Evolutionary conservation across 2,113 vertebrate species (phyloP).

Genomic region (Salvator merianae): DNA sequence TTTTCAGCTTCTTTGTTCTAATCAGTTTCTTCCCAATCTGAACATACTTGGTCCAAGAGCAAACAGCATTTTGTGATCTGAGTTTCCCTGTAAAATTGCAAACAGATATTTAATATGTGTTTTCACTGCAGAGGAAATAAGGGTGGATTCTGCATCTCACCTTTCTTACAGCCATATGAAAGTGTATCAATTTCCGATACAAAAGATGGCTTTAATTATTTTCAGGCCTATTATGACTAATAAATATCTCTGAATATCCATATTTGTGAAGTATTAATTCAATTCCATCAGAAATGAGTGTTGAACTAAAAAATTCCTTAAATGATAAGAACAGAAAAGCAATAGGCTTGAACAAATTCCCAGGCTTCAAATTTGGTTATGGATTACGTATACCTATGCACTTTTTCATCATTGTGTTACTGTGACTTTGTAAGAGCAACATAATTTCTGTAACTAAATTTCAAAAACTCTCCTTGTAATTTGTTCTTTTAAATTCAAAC

Average conservation of each 20-base stretch:
- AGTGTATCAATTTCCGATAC: not conserved
- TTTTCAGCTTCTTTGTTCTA: too few relatives aligned
- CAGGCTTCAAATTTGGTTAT: not conserved
- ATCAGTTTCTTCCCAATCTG: too few relatives aligned
- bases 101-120: not conserved
- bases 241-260: not conserved
- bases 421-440: not conserved
- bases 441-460: slow-evolving; percentile 21
- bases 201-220: not conserved
- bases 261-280: not conserved
- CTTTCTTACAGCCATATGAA: not conserved
- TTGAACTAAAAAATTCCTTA: not conserved
- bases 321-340: not conserved
- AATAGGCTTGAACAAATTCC: not conserved
- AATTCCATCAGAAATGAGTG: not conserved
- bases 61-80: too few relatives aligned
- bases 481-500: not conserved
- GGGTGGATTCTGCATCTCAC: too few relatives aligned
- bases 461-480: not conserved
- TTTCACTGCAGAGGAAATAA: not conserved
- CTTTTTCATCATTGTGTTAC: not conserved
- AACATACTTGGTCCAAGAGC: too few relatives aligned
- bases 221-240: not conserved
- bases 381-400: not conserved
- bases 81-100: too few relatives aligned